Evolutionary conservation across 2,888 invertebrate genomes (phyloP).

Genomic region (Andrena fulva): DNA sequence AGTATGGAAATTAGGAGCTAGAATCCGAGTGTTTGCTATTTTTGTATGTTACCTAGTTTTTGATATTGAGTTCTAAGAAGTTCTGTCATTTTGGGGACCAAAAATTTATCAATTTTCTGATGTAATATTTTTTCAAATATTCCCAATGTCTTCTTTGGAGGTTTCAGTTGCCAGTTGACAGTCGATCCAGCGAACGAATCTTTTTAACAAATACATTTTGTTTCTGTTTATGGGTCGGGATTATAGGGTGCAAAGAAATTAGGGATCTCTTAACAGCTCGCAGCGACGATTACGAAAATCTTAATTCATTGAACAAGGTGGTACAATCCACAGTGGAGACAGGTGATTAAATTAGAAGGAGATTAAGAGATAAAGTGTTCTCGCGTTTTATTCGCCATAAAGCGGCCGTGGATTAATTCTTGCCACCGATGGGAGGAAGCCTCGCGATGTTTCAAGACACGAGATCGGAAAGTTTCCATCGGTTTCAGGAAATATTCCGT

Average conservation of each 20-base stretch:
- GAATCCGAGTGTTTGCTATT: too few relatives aligned
- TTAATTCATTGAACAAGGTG: constrained; percentile 32
- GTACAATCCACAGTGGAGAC: constrained; percentile 56
- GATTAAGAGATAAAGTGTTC: constrained; percentile 67
- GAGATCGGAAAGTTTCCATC: constrained; percentile 51
- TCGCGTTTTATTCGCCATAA: constrained; percentile 65
- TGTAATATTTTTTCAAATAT: too few relatives aligned
- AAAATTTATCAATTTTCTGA: too few relatives aligned
- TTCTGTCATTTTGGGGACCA: too few relatives aligned
- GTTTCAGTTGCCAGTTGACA: too few relatives aligned
- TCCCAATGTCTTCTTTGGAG: too few relatives aligned
- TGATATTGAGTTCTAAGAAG: too few relatives aligned
- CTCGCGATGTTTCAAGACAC: constrained; percentile 57
- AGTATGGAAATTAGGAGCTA: too few relatives aligned
- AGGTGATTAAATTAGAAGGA: constrained; percentile 62
- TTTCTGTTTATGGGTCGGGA: not conserved
- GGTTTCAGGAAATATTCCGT: constrained; percentile 37
- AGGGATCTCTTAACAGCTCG: constrained; percentile 5
- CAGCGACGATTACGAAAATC: constrained; percentile 23
- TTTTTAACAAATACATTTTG: not conserved
- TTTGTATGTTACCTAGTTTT: too few relatives aligned
- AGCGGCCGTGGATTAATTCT: constrained; percentile 62
- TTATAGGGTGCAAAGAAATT: not conserved
- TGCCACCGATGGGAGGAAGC: constrained; percentile 36
- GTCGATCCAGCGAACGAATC: not conserved